phyloP scores from a whole-genome alignment of 2,113 vertebrate species.

The Zootoca vivipara region DNA sequence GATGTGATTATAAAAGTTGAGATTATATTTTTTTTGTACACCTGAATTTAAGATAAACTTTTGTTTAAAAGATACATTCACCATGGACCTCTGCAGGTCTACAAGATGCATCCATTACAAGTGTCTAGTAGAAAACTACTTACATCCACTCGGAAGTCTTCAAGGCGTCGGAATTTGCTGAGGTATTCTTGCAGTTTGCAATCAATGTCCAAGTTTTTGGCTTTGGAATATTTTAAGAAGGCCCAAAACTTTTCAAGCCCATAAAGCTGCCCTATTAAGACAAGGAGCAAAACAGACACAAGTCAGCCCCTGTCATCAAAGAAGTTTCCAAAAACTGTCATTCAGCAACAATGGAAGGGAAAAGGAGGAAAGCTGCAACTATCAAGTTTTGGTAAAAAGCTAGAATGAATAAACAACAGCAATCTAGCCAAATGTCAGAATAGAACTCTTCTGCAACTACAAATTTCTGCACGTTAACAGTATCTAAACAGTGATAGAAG shows the following conservation, averaged over 20 bases:
- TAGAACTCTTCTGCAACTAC: neutral
- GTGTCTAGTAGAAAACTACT: slow-evolving; percentile 67
- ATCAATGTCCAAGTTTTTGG: slow-evolving; percentile 94
- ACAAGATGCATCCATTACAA: neutral
- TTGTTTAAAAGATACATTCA: neutral
- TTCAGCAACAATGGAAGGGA: neutral
- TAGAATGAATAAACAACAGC: neutral
- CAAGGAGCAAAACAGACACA: neutral
- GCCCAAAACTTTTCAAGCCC: slow-evolving; percentile 99
- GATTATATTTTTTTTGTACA: no score
- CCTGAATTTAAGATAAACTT: no score
- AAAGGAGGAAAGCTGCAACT: no score
- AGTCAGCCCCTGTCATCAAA: neutral
- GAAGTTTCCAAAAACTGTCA: neutral
- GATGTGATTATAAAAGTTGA: no score
- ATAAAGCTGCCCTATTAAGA: slow-evolving; percentile 89
- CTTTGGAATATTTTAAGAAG: slow-evolving; percentile 98
- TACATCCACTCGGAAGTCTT: slow-evolving; percentile 98
- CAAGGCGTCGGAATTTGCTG: slow-evolving; percentile 94
- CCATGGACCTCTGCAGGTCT: neutral
- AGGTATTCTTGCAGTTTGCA: slow-evolving; percentile 93
- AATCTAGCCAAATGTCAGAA: neutral
- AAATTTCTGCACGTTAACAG: neutral
- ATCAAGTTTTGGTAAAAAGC: neutral
- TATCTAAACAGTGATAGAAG: neutral